Percentiles rank a stretch among this genome's conserved stretches.
Conservation (phyloP, 2,888 invertebrate genomes). For the Allophyes oxyacanthae region DNA sequence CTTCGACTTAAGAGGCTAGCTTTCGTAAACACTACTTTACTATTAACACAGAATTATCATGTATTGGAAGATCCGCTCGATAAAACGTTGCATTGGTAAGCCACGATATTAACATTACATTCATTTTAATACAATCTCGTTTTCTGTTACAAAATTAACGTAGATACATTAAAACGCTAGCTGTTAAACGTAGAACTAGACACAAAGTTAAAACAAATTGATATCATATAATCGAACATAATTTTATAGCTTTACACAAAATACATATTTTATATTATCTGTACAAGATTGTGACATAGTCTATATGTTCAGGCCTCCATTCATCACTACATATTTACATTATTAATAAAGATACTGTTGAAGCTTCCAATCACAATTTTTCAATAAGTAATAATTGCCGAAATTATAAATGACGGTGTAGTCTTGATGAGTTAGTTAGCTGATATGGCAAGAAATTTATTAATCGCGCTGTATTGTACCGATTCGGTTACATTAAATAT, state of each 20-base stretch:
- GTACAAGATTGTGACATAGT: conserved; percentile 81
- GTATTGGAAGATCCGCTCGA: conserved; percentile 53
- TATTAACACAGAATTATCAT: conserved; percentile 48
- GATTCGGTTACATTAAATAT: background rate
- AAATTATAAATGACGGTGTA: conserved; percentile 57
- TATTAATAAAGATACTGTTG: conserved; percentile 59
- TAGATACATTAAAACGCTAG: conserved; percentile 49
- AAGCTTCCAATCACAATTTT: conserved; percentile 71
- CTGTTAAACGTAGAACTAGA: conserved; percentile 41
- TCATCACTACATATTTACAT: conserved; percentile 84
- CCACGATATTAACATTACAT: conserved; percentile 38
- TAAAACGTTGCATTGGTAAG: conserved; percentile 49
- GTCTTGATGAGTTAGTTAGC: conserved; percentile 52
- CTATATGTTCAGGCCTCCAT: conserved; percentile 79
- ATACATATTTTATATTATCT: conserved; percentile 52
- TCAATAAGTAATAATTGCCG: conserved; percentile 78
- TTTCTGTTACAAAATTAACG: conserved; percentile 42
- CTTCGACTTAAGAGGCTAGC: conserved; percentile 49
- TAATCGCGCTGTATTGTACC: background rate
- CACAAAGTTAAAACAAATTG: conserved; percentile 69
- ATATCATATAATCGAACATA: conserved; percentile 78
- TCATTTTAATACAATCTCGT: conserved; percentile 38
- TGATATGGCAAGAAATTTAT: conserved; percentile 35
- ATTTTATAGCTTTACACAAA: conserved; percentile 78
- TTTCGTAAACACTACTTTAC: conserved; percentile 45